Percentiles rank a stretch among this genome's conserved stretches.
These are phyloP conservation scores for Schrankia costaestrigalis DNA, from an alignment of 2,888 invertebrate genomes.

Conservation along the genomic window DNA sequence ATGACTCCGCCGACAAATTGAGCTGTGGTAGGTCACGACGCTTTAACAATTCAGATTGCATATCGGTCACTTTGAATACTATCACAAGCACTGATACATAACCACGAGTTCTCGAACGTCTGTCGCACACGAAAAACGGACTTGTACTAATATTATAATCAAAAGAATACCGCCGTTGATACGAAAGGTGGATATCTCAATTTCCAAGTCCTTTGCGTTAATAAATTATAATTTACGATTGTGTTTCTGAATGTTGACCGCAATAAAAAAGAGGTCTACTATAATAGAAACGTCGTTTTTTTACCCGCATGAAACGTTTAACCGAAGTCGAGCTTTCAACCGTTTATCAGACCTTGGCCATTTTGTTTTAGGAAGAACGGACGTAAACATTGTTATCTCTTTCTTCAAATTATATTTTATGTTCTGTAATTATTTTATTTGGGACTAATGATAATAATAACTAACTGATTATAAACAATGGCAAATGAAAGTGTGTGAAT, in stretches of 20 bases:
- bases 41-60: conserved; percentile 43
- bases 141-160: conserved; percentile 56
- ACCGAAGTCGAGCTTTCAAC: conserved; percentile 55
- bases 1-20: conserved; percentile 52
- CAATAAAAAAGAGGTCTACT: conserved; percentile 64
- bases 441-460: conserved; percentile 10
- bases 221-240: conserved; percentile 79
- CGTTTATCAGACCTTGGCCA: conserved; percentile 48
- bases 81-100: conserved; percentile 31
- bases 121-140: conserved; percentile 48
- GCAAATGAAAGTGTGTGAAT: conserved; percentile 33
- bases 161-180: conserved; percentile 68
- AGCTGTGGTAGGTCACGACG: conserved; percentile 65
- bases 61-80: conserved; percentile 42
- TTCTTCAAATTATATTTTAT: conserved; percentile 36
- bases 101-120: conserved; percentile 47
- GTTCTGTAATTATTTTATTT: conserved; percentile 19
- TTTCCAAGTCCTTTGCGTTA: conserved; percentile 62
- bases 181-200: conserved; percentile 71
- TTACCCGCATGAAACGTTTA: conserved; percentile 64
- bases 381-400: conserved; percentile 52
- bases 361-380: conserved; percentile 41
- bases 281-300: conserved; percentile 77
- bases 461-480: conserved; percentile 23
- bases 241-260: conserved; percentile 53